Conservation (phyloP, 2,888 invertebrate genomes). For the Caenorhabditis parvicauda region DNA sequence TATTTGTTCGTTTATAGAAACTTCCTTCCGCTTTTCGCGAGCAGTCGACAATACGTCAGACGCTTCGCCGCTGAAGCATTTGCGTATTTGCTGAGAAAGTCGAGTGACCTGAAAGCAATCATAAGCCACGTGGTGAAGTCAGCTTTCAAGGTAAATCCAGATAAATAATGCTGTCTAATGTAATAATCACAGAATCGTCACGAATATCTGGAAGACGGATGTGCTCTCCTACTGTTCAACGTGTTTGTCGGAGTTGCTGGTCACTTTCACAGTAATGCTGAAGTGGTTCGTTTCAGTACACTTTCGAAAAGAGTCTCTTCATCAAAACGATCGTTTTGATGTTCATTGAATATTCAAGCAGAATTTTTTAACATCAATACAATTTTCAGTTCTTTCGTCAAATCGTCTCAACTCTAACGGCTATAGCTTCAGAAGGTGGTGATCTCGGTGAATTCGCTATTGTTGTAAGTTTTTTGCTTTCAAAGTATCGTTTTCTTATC, state of each 20-base stretch:
- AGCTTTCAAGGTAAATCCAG: slow-evolving; percentile 29
- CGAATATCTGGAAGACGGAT: slow-evolving; percentile 69
- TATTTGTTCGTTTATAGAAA: too few species aligned
- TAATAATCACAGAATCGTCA: slow-evolving; percentile 12
- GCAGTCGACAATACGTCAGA: slow-evolving; percentile 80
- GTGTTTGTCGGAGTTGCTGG: slow-evolving; percentile 79
- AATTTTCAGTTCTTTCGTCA: slow-evolving; percentile 20
- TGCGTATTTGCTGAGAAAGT: slow-evolving; percentile 81
- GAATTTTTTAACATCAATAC: too few species aligned
- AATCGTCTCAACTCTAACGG: slow-evolving; percentile 11
- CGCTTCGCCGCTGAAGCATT: slow-evolving; percentile 94
- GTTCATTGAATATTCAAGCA: too few species aligned
- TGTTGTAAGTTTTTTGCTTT: slow-evolving; percentile 13
- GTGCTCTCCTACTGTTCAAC: slow-evolving; percentile 84
- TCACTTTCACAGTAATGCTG: slow-evolving; percentile 75
- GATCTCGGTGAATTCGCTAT: slow-evolving; percentile 2
- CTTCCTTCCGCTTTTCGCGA: slow-evolving; percentile 71
- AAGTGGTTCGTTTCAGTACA: too few species aligned
- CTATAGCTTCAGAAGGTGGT: background rate
- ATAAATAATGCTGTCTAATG: background rate
- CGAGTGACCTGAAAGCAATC: slow-evolving; percentile 44
- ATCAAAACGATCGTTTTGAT: too few species aligned
- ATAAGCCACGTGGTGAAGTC: slow-evolving; percentile 29
- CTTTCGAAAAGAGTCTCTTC: too few species aligned
- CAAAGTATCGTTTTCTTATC: background rate